These are phyloP conservation scores for Gorsachius goisagi DNA, from an alignment of 2,113 vertebrate species.

Conservation along the genomic window DNA sequence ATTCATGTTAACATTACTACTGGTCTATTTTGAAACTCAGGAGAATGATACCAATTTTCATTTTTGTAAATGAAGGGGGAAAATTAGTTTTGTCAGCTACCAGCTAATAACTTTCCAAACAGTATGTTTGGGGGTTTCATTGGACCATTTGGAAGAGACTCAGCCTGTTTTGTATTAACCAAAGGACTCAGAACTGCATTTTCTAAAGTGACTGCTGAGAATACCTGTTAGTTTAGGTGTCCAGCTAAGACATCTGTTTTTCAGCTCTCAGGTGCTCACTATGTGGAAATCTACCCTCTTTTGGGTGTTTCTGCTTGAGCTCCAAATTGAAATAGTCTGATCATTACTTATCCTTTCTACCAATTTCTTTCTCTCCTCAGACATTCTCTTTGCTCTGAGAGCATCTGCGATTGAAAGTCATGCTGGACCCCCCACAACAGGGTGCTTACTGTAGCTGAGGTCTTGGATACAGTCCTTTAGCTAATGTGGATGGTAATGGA, in stretches of 20 bases:
- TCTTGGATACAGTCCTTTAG: neutral
- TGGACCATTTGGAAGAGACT: neutral
- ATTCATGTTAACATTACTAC: neutral
- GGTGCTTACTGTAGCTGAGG: neutral
- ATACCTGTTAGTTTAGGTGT: neutral
- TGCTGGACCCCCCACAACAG: neutral
- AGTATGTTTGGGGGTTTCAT: neutral
- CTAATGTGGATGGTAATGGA: neutral
- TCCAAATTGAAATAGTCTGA: neutral
- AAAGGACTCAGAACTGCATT: neutral
- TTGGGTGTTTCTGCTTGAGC: neutral
- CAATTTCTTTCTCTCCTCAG: slow-evolving; percentile 3
- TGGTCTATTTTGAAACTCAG: slow-evolving; percentile 8
- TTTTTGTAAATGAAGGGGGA: neutral
- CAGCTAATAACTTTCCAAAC: slow-evolving; percentile 7
- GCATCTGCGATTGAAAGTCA: neutral
- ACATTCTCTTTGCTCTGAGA: neutral
- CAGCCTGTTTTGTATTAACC: neutral
- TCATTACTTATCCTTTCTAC: neutral
- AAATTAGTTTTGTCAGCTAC: slow-evolving; percentile 23
- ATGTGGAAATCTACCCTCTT: neutral
- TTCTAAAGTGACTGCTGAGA: neutral
- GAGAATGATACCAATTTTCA: slow-evolving; percentile 19
- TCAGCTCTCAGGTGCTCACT: neutral
- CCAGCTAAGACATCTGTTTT: neutral